A percentile compares a stretch with the other conserved stretches of the same genome.
phyloP scores from a whole-genome alignment of 2,797 vertebrate species.

The Catharus ustulatus region DNA sequence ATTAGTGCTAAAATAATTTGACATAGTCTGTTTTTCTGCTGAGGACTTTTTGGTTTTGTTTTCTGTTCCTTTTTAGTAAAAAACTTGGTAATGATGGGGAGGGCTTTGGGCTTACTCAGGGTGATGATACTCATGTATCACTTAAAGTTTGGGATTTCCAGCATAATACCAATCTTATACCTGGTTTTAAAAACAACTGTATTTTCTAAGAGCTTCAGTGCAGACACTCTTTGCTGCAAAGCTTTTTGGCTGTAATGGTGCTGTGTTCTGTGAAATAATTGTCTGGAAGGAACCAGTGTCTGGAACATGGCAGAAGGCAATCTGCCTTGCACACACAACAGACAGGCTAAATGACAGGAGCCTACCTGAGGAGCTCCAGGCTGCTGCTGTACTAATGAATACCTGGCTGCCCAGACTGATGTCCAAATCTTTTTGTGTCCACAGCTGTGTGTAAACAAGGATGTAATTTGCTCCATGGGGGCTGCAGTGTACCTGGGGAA shows the following conservation, averaged over 20 bases:
- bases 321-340: neutral
- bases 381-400: neutral
- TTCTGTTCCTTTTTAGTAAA: neutral
- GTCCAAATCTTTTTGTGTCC: conserved; percentile 10
- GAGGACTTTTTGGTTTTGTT: neutral
- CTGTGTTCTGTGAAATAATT: neutral
- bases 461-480: conserved; percentile 87
- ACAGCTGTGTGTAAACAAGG: conserved; percentile 94
- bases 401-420: neutral
- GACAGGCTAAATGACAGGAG: neutral
- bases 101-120: neutral
- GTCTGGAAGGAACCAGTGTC: rapidly evolving
- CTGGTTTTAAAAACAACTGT: neutral
- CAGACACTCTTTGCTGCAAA: neutral
- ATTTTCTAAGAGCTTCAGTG: neutral
- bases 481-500: conserved; percentile 84
- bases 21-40: neutral
- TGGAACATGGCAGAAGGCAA: neutral
- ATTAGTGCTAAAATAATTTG: neutral
- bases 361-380: neutral
- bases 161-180: neutral
- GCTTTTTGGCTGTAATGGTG: neutral
- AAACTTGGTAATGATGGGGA: neutral
- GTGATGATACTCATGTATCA: neutral
- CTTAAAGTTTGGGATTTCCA: neutral